Base-by-base conservation (phyloP, 30 jellyfish, hydroid and myxozoan species). In the Aurelia aurita complex sp. Pacific region DNA sequence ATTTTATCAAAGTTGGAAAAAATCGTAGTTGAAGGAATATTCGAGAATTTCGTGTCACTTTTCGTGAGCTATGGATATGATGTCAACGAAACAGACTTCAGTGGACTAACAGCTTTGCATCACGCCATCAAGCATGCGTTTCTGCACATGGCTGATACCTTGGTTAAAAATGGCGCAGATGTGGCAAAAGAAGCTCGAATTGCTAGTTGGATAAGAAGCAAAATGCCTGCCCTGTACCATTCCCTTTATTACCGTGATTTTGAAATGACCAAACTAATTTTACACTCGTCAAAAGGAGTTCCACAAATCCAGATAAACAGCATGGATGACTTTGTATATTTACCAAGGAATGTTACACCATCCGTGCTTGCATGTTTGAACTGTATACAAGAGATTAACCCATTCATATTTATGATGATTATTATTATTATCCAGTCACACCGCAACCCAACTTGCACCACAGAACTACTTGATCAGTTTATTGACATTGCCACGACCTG, bases 141-240 rank as follows among this genome's bases (percentile, higher is more conserved):
- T 53, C 46, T n/a, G 23, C 11, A 52, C 15, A 70, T 66, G 3
- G 72, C 80, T 10, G 55, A 60, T 18, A 16, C 18, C 61, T 77
- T 82, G 34, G 13, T 82, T 14, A 34, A 82, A 4, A 7, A 66
- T 10, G 79, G 85, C 11, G 85, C 91, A 19, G 42, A 42, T 35
- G 46, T n/a, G n/a, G 46, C 33, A 0, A 82, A 8, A 9, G 64
- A 23, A 62, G 80, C 91, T 2, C 54, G 38, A 4, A 66, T 82
- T 36, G 13, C 79, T 5, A 82, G 91, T 43, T 82, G 91, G 91
- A 71, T 82, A 53, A 73, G 67, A 32, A 42, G 23, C 17, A 38
- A 82, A 64, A 73, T 82, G 50, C 91, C 91, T 2, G 79, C 85
- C 0, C 16, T 82, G 51, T 82, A 82, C 46, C 91, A 82, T 36